phyloP scores from a whole-genome alignment of 2,888 invertebrate species.

The Dioctria linearis region DNA sequence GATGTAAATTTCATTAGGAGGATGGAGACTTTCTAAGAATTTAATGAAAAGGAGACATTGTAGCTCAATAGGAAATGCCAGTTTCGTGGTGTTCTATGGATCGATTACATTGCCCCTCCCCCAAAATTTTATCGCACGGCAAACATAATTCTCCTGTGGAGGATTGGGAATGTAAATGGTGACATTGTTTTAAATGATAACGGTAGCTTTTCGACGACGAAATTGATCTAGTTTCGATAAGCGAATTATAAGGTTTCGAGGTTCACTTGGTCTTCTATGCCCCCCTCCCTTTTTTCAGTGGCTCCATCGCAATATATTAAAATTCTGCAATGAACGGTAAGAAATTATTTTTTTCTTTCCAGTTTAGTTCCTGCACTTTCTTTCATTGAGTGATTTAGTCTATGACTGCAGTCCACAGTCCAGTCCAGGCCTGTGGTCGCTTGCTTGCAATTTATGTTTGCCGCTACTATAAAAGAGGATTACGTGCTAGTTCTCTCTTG shows the following conservation, averaged over 20 bases:
- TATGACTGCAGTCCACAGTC: background rate
- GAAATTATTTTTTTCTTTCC: background rate
- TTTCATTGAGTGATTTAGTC: background rate
- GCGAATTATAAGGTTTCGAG: background rate
- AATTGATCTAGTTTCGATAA: conserved; percentile 18
- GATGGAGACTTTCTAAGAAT: background rate
- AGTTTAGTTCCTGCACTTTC: background rate
- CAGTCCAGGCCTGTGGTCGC: background rate
- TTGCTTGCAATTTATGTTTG: conserved; percentile 37
- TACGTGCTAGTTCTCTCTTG: conserved; percentile 34
- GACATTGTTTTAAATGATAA: background rate
- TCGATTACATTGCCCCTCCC: background rate
- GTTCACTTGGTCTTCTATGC: background rate
- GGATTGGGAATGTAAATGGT: background rate
- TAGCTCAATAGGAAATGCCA: background rate
- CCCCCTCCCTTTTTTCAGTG: too few species aligned
- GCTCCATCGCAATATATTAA: too few species aligned
- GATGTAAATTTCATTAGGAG: conserved; percentile 28
- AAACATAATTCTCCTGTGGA: background rate
- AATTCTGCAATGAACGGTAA: background rate
- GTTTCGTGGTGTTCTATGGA: background rate
- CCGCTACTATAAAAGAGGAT: conserved; percentile 37
- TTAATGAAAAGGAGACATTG: background rate
- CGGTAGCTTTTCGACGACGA: background rate
- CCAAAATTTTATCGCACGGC: too few species aligned